Evolutionary conservation across 2,797 vertebrate species (phyloP), one percentile per base, ranked within the genome.

Genomic region (Gymnocypris eckloni): DNA sequence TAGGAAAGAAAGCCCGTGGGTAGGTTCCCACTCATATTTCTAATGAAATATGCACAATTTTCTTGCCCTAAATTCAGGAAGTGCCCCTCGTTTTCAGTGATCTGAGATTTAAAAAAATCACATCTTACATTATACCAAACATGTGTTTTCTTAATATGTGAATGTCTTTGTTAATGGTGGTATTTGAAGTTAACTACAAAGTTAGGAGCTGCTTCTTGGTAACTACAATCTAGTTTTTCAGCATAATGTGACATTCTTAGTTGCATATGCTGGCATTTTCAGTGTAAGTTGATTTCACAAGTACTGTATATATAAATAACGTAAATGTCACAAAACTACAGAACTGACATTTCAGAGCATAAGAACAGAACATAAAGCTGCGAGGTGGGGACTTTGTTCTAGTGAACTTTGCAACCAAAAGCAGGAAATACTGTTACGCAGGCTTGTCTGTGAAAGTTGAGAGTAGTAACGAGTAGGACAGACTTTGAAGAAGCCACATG

Each of bases 371-470:
- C 45, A 11, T 22, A 43, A 37, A 4, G 16, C 6, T 59, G 52
- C 39, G 1, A 83, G 56, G 2, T 50, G 61, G 72, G 13, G 15
- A 41, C 45, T 54, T 67, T 83, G 9, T 18, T 61, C 2, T 37
- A 25, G 8, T 50, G 43, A 84, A 28, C 82, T 54, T 41, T 54
- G 72, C 15, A 67, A 77, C 8, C 59, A 66, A 50, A 75, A 66
- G 43, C 82, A 76, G 82, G 45, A 83, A 76, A 22, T 50, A 52
- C 71, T 3, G 28, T 52, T 75, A 6, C 20, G 45, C 20, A 56
- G 15, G 10, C 78, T 64, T 81, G 71, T 73, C 48, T 54, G 9
- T 56, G 50, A 72, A 82, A 72, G 67, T 37, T 45, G 50, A 59
- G 41, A 66, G 33, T 6, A 59, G 69, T 22, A 71, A 71, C 39